Percentiles rank a stretch among this genome's conserved stretches.
Conservation (phyloP, 2,797 vertebrate genomes). For the Furcifer pardalis region DNA sequence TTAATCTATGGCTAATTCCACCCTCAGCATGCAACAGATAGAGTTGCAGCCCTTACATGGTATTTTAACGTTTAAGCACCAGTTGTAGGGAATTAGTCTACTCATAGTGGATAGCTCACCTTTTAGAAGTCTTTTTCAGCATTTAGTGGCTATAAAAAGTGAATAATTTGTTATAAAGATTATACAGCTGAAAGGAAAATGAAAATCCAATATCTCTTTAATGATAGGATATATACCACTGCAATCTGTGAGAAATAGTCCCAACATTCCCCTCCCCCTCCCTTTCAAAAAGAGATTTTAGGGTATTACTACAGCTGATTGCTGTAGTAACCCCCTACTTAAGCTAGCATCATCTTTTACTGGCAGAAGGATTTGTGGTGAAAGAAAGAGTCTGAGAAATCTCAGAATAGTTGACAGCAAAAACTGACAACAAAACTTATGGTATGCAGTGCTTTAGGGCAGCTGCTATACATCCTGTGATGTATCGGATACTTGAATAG, state of each 20-base stretch:
- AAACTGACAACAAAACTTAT: too few species aligned
- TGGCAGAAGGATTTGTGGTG: background rate
- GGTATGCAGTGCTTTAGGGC: background rate
- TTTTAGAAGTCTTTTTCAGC: constrained; percentile 64
- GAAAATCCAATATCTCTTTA: constrained; percentile 37
- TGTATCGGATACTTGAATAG: background rate
- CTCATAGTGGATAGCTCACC: constrained; percentile 57
- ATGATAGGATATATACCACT: constrained; percentile 40
- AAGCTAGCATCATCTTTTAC: background rate
- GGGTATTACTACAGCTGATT: background rate
- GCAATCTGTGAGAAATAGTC: constrained; percentile 22
- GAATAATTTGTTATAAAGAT: constrained; percentile 69
- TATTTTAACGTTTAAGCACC: constrained; percentile 66
- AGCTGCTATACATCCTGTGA: background rate
- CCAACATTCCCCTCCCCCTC: background rate
- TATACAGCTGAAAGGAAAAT: constrained; percentile 62
- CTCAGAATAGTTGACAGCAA: background rate
- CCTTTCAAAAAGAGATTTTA: background rate
- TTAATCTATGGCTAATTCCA: constrained; percentile 71
- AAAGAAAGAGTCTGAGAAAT: background rate
- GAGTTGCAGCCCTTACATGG: constrained; percentile 64
- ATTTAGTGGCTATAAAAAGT: constrained; percentile 59
- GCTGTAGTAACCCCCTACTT: background rate
- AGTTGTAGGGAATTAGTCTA: constrained; percentile 67
- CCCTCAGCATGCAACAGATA: constrained; percentile 59